phyloP scores from a whole-genome alignment of 1,140 invertebrate genomes.

The Aphelinus atriplicis region DNA sequence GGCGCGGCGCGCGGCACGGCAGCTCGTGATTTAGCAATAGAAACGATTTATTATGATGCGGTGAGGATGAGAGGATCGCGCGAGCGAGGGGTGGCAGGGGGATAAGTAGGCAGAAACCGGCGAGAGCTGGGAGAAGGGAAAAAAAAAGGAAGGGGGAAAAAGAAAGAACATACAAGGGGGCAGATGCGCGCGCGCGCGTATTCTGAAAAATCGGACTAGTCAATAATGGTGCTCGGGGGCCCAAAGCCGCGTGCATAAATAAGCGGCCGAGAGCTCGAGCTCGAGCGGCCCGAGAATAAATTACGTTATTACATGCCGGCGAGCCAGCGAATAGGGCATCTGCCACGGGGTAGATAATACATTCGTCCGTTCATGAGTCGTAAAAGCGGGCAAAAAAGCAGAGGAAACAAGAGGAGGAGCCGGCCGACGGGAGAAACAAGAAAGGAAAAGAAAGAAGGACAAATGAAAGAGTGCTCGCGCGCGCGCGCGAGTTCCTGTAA shows the following conservation, averaged over 20 bases:
- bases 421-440: background rate
- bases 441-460: conserved; percentile 17
- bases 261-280: conserved; percentile 27
- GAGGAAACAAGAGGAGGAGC: conserved; percentile 20
- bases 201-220: conserved; percentile 44
- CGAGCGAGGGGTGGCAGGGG: background rate
- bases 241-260: background rate
- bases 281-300: conserved; percentile 54
- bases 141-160: conserved; percentile 10
- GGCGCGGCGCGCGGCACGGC: background rate
- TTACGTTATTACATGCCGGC: conserved; percentile 48
- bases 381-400: conserved; percentile 41
- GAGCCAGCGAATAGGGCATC: conserved; percentile 50
- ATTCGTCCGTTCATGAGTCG: conserved; percentile 53
- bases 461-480: conserved; percentile 9
- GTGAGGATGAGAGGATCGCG: background rate
- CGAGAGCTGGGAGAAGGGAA: background rate
- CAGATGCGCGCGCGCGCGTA: conserved; percentile 36
- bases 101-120: background rate
- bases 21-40: conserved; percentile 28
- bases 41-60: conserved; percentile 27
- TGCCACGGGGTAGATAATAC: conserved; percentile 55
- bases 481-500: conserved; percentile 47
- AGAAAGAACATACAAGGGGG: conserved; percentile 19
- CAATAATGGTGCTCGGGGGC: conserved; percentile 3